Evolutionary conservation across 1,140 invertebrate genomes (phyloP), one percentile per base, ranked within the genome.

Genomic region (Drosophila micromelanica): DNA sequence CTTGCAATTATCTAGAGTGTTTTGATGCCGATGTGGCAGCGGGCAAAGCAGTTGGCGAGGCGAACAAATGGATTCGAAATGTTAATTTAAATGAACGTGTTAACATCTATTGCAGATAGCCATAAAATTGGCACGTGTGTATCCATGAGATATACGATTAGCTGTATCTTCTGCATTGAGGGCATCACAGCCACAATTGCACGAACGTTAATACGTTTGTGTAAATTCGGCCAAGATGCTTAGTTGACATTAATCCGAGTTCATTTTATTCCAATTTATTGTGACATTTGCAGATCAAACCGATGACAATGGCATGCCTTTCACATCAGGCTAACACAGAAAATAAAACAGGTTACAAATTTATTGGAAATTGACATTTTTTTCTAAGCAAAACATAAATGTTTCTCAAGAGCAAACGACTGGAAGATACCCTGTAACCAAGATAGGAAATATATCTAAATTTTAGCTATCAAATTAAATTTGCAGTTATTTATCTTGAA

Each of bases 1-100:
- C 60, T 40, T 27, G 30, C 27, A 68, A 68, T 68, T 60, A 60
- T 51, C 45, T 60, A 42, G 17, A 56, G 60, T 72, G 52, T 57
- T 43, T 46, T 48, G 40, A 45, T 55, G 43, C 43, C 17, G 23
- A 56, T 35, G 23, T 56, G 17, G 20, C 54, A 35, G 15, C 5
- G 12, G n/a, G 12, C n/a, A 13, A 0, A n/a, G 2, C 46, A 30
- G 20, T 37, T 42, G 38, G 11, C 20, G 42, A 35, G 38, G 11
- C 8, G 38, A 8, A 5, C n/a, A 49, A 46, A 17, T 17, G 42
- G 15, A n/a, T 60, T 30, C 23, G n/a, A 2, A 56, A 30, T 37
- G 17, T 30, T 56, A 27, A 46, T 56, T 27, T 13, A 46, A 11
- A 38, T 12, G 9, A 23, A 12, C 42, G 37, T 37, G n/a, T 46